Percentiles rank a stretch among this genome's conserved stretches.
phyloP scores from a whole-genome alignment of 2,888 invertebrate species.

The Pterostichus niger region DNA sequence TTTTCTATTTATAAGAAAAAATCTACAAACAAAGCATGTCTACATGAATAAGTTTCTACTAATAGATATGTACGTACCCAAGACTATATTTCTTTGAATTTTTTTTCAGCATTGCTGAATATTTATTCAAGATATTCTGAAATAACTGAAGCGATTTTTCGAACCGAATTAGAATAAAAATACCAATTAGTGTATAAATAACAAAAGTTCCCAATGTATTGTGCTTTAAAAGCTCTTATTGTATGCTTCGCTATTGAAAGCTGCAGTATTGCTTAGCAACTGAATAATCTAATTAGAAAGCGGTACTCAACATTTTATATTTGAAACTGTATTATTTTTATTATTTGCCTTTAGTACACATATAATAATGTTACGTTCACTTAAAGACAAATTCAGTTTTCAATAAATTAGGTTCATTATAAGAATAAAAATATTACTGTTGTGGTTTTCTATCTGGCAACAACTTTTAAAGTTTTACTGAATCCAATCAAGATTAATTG shows the following conservation, averaged over 20 bases:
- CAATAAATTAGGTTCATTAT: too few species aligned
- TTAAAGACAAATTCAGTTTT: too few species aligned
- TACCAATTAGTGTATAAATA: slow-evolving; percentile 49
- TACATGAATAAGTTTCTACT: background rate
- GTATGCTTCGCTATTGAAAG: slow-evolving; percentile 38
- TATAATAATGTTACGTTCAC: too few species aligned
- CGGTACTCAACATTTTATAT: slow-evolving; percentile 16
- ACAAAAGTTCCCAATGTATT: slow-evolving; percentile 38
- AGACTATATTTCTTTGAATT: background rate
- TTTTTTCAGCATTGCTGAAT: slow-evolving; percentile 11
- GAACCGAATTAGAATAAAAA: slow-evolving; percentile 36
- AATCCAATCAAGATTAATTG: too few species aligned
- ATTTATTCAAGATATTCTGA: slow-evolving; percentile 27
- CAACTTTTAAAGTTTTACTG: too few species aligned
- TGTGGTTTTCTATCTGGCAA: too few species aligned
- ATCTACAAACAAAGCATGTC: too few species aligned
- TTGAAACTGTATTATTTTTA: background rate
- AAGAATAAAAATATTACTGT: too few species aligned
- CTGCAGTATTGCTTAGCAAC: slow-evolving; percentile 23
- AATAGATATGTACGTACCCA: background rate
- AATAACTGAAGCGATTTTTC: slow-evolving; percentile 21
- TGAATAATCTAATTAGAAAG: slow-evolving; percentile 15
- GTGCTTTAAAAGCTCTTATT: slow-evolving; percentile 52
- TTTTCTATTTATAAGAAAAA: too few species aligned
- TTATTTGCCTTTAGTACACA: too few species aligned